Evolutionary conservation across 2,888 invertebrate species (phyloP).

Genomic region (Phortica magna): DNA sequence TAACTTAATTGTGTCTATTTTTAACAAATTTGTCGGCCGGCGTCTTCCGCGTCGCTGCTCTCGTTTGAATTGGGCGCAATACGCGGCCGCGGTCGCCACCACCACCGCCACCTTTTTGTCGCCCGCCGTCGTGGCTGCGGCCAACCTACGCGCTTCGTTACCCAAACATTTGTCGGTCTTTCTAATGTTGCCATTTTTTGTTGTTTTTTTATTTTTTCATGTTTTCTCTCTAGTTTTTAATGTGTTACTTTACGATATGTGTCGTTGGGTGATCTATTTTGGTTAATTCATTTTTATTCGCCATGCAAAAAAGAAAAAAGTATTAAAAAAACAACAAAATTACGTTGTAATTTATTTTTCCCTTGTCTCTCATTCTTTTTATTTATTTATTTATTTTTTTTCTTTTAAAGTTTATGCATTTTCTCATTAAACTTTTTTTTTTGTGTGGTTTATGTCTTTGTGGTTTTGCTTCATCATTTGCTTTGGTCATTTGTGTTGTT

Average conservation of each 20-base stretch:
- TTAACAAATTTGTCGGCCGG: conserved; percentile 59
- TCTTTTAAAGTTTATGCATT: conserved; percentile 29
- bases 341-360: conserved; percentile 1
- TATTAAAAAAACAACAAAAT: too few species aligned
- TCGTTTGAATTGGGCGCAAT: conserved; percentile 21
- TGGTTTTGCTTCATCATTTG: conserved; percentile 28
- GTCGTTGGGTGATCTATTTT: conserved; percentile 67
- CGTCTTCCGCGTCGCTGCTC: conserved; percentile 51
- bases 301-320: conserved; percentile 56
- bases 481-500: conserved; percentile 28
- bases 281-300: conserved; percentile 55
- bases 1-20: conserved; percentile 71
- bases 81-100: too few species aligned
- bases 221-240: conserved; percentile 7
- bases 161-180: background rate
- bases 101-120: conserved; percentile 43
- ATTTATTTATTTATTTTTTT: conserved; percentile 9
- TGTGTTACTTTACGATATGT: conserved; percentile 23
- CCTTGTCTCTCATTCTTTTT: background rate
- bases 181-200: conserved; percentile 4
- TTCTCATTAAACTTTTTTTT: background rate
- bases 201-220: conserved; percentile 13
- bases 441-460: conserved; percentile 17
- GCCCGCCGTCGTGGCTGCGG: conserved; percentile 42
- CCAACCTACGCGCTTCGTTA: background rate